Evolutionary conservation across 1,140 invertebrate genomes (phyloP).

Genomic region (Mamestra configurata): DNA sequence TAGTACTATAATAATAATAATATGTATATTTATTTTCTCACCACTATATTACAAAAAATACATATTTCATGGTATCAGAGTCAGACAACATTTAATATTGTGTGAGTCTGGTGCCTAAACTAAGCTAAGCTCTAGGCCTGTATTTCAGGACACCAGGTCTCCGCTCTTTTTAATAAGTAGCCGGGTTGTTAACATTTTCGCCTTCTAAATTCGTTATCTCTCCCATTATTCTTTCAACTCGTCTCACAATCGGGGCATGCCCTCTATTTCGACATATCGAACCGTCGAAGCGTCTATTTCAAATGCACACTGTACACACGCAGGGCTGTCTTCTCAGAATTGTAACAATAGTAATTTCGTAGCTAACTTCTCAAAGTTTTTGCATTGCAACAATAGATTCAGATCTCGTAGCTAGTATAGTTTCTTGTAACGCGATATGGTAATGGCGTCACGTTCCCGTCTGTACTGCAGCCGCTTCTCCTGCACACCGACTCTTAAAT

Average conservation of each 20-base stretch:
- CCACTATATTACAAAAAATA: too few relatives aligned
- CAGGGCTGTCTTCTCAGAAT: conserved; percentile 29
- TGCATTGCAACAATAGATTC: conserved; percentile 50
- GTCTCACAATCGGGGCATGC: conserved; percentile 5
- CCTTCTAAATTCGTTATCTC: neutral
- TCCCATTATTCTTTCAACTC: neutral
- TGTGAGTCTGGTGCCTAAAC: too few relatives aligned
- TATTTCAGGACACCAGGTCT: too few relatives aligned
- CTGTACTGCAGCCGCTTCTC: conserved; percentile 15
- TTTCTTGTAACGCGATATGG: conserved; percentile 48
- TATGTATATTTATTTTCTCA: too few relatives aligned
- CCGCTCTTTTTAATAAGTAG: too few relatives aligned
- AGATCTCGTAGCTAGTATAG: conserved; percentile 44
- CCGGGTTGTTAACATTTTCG: neutral
- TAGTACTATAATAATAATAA: too few relatives aligned
- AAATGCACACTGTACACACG: neutral
- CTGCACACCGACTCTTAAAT: conserved; percentile 16
- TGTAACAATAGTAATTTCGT: conserved; percentile 39
- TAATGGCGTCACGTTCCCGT: conserved; percentile 43
- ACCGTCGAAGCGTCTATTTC: neutral
- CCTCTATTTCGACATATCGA: neutral
- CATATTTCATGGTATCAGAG: too few relatives aligned
- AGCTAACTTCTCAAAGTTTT: conserved; percentile 32
- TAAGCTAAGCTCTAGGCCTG: too few relatives aligned
- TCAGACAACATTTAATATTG: too few relatives aligned